Conservation (phyloP, 35 echinoderm and acorn worm species). For the Amphiura filiformis region DNA sequence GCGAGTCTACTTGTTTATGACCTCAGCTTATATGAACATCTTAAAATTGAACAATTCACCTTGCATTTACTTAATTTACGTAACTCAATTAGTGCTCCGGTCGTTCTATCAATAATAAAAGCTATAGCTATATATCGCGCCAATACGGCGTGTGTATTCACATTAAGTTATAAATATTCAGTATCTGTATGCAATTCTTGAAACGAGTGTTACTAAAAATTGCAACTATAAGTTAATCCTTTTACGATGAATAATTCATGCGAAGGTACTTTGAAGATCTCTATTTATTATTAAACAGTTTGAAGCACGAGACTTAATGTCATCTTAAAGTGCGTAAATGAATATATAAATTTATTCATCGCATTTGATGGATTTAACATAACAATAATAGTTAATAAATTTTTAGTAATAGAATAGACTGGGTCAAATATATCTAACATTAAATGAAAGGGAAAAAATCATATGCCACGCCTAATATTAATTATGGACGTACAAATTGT, state of each 20-base stretch:
- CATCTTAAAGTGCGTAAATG: neutral
- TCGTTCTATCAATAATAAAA: neutral
- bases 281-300: neutral
- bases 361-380: neutral
- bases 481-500: neutral
- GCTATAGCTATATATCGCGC: neutral
- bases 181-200: too few species aligned
- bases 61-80: neutral
- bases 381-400: neutral
- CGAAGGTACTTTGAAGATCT: neutral
- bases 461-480: neutral
- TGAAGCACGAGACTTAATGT: neutral
- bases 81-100: conserved; percentile 1
- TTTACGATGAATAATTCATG: neutral
- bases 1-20: too few species aligned
- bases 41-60: too few species aligned
- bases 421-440: neutral
- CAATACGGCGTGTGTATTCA: too few species aligned
- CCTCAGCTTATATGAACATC: too few species aligned
- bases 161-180: too few species aligned
- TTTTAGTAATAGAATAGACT: neutral
- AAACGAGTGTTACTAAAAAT: too few species aligned
- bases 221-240: too few species aligned
- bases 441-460: neutral
- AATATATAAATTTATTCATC: neutral